Base-by-base conservation (phyloP, 2,113 vertebrate species). In the Nestor notabilis region DNA sequence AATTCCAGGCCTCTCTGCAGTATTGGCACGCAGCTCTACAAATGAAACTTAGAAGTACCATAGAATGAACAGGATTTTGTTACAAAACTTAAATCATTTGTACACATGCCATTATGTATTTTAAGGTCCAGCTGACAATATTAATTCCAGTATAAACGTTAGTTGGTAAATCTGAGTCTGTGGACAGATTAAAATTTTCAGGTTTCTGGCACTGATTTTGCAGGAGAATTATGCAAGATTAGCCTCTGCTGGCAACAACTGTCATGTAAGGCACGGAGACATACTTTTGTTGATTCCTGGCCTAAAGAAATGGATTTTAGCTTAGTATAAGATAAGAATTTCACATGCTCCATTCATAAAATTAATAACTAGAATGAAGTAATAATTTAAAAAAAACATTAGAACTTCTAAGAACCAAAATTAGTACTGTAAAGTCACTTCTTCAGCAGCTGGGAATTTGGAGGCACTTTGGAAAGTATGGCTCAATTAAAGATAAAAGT, bases 301-400 rank as follows among this genome's bases (percentile, higher is more conserved):
- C 72, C 52, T 71, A 50, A 88, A 69, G 72, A 93, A 97, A 90
- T 41, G 50, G 91, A 65, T 44, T 69, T 72, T 5, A 69, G 44
- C 33, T 61, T 61, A 72, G 33, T 52, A 43, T 63, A 52, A 44
- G 29, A 31, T 13, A 72, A 60, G 52, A 65, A 44, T 31, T 58
- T 66, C 55, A 74, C 63, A 95, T 64, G 74, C 39, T 77, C 25
- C 33, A 43, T 47, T 78, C 65, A 83, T 90, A 61, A 33, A 44
- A 95, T 92, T 27, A 94, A 69, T 94, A 83, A 29, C 46, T 89
- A 91, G 86, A 94, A 83, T 9, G 75, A 95, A 96, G 55, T 21
- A 90, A 8, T 78, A 60, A 55, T 92, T 96, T 66, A 56, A 87
- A 91, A 91, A 82, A 83, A 87, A 27, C 83, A 91, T 44, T 50